Evolutionary conservation across 2,113 vertebrate species (phyloP).

Genomic region (Amia ocellicauda): DNA sequence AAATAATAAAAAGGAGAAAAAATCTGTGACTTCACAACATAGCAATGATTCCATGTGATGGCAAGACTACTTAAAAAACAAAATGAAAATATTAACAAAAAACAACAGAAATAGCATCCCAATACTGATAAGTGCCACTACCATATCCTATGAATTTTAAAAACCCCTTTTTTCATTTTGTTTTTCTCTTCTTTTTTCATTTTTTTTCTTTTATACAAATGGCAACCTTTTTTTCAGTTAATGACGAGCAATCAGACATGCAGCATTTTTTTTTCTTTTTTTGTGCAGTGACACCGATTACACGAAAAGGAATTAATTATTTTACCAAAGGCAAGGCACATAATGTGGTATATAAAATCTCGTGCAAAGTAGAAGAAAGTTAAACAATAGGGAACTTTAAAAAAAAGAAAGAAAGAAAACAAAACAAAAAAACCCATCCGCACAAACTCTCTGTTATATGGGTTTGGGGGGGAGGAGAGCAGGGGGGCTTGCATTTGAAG

Average conservation of each 20-base stretch:
- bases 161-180: neutral
- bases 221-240: constrained; percentile 46
- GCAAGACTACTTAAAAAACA: constrained; percentile 11
- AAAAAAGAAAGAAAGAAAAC: constrained; percentile 36
- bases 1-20: constrained; percentile 26
- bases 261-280: constrained; percentile 60
- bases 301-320: constrained; percentile 45
- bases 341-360: constrained; percentile 88
- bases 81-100: constrained; percentile 6
- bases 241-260: constrained; percentile 78
- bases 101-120: constrained; percentile 3
- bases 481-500: constrained; percentile 60
- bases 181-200: neutral
- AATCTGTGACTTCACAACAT: neutral
- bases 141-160: constrained; percentile 15
- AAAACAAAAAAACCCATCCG: constrained; percentile 44
- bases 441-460: constrained; percentile 35
- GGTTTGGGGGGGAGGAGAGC: constrained; percentile 23
- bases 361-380: constrained; percentile 89
- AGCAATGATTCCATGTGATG: constrained; percentile 26
- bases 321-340: constrained; percentile 92
- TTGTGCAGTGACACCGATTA: constrained; percentile 61
- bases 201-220: constrained; percentile 40
- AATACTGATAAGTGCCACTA: constrained; percentile 20
- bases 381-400: constrained; percentile 36